Percentiles rank a stretch among this genome's conserved stretches.
Evolutionary conservation across 2,888 invertebrate species (phyloP).

Genomic region (Rhabditoides inermis): DNA sequence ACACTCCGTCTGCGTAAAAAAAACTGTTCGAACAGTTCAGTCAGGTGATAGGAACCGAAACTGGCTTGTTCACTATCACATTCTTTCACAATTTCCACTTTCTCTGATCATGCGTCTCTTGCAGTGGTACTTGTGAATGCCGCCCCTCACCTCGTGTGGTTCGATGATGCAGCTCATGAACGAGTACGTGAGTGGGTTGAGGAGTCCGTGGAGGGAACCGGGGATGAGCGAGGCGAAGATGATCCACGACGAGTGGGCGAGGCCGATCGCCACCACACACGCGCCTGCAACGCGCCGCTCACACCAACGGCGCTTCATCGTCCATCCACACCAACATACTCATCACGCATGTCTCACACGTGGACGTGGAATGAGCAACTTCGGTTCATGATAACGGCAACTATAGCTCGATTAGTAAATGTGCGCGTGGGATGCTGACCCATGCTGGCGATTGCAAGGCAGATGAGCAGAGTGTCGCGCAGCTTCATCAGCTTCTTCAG

Average conservation of each 20-base stretch:
- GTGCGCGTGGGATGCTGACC: too few relatives aligned
- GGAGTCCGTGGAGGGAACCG: conserved; percentile 41
- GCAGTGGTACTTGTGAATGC: background rate
- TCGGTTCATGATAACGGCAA: too few relatives aligned
- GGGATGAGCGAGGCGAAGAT: conserved; percentile 41
- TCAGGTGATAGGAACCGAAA: too few relatives aligned
- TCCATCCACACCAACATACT: too few relatives aligned
- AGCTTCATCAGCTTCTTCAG: conserved; percentile 36
- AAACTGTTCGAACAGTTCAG: background rate
- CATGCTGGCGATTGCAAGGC: conserved; percentile 35
- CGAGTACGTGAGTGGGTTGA: conserved; percentile 45
- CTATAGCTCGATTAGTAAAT: too few relatives aligned
- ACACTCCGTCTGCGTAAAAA: too few relatives aligned
- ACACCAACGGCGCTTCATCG: too few relatives aligned
- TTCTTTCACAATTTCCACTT: too few relatives aligned
- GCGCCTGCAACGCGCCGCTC: too few relatives aligned
- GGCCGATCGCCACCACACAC: conserved; percentile 38
- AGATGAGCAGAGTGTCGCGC: conserved; percentile 37
- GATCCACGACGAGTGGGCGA: conserved; percentile 38
- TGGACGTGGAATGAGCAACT: too few relatives aligned
- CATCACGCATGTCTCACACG: too few relatives aligned
- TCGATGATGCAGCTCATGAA: conserved; percentile 44
- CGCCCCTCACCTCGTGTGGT: conserved; percentile 30
- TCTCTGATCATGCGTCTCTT: background rate
- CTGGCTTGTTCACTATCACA: too few relatives aligned